Percentiles rank a stretch among this genome's conserved stretches.
These are phyloP conservation scores for Riptortus pedestris DNA, from an alignment of 1,140 invertebrate species.

Conservation along the genomic window DNA sequence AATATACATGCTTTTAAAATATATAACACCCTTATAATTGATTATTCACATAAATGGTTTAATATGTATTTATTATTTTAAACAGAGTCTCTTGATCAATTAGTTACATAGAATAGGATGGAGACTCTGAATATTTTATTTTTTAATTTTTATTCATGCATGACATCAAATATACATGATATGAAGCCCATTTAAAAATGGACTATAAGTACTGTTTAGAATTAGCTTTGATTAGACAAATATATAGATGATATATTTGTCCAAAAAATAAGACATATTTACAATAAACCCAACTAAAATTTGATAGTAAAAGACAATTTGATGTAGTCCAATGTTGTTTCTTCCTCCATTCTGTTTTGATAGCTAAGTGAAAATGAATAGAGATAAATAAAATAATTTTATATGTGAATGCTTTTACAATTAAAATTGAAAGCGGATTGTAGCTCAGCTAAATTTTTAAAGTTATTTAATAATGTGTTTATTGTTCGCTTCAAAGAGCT, in stretches of 20 bases:
- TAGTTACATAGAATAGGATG: neutral
- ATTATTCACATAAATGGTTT: neutral
- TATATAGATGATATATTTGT: neutral
- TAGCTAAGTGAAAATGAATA: neutral
- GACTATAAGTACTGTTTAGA: conserved; percentile 1
- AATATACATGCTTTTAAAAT: neutral
- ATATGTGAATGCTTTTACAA: neutral
- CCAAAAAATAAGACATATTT: conserved; percentile 8
- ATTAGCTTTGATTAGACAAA: conserved; percentile 7
- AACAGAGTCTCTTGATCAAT: neutral
- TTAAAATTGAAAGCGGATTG: no score
- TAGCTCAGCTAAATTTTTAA: no score
- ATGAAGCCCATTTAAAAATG: neutral
- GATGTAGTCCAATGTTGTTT: neutral
- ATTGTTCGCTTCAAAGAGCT: no score
- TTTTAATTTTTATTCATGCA: neutral
- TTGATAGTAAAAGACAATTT: neutral
- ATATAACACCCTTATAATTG: neutral
- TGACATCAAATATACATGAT: neutral
- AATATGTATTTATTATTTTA: neutral
- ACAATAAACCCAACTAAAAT: neutral
- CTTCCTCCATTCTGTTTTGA: neutral
- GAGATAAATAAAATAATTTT: neutral
- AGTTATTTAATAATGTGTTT: no score
- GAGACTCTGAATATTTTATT: no score